Conservation (phyloP, 2,113 vertebrate species). For the Lycocorax pyrrhopterus region DNA sequence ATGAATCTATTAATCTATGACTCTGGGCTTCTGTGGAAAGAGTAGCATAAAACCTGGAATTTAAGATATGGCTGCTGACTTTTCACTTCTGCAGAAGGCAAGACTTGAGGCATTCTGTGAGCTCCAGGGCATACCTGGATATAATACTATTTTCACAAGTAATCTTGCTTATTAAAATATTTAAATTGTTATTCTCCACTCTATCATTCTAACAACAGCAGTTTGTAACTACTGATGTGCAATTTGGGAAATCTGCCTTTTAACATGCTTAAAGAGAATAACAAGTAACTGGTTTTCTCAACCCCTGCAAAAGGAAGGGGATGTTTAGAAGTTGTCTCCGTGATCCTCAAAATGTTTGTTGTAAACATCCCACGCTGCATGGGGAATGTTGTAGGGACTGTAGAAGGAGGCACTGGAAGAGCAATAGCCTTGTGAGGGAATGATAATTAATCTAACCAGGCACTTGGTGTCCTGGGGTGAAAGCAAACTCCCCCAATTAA, state of each 20-base stretch:
- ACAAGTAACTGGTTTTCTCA: background rate
- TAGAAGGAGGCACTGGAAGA: background rate
- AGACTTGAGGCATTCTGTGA: background rate
- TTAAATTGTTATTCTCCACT: background rate
- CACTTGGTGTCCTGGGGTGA: background rate
- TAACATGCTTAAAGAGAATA: background rate
- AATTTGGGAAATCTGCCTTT: background rate
- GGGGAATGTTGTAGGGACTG: background rate
- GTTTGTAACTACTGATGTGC: background rate
- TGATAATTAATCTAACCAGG: background rate
- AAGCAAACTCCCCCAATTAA: constrained; percentile 27
- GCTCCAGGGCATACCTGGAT: background rate
- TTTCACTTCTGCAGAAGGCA: background rate
- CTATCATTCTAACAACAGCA: background rate
- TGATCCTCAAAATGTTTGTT: background rate
- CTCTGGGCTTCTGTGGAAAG: background rate
- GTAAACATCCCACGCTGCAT: background rate
- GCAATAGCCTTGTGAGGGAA: background rate
- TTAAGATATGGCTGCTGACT: background rate
- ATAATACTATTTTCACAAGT: background rate
- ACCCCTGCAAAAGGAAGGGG: background rate
- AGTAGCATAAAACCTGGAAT: background rate
- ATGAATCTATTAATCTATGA: background rate
- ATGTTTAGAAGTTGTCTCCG: background rate
- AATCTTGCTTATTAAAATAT: background rate